phyloP scores from a whole-genome alignment of 2,888 invertebrate genomes.

The Acleris literana region DNA sequence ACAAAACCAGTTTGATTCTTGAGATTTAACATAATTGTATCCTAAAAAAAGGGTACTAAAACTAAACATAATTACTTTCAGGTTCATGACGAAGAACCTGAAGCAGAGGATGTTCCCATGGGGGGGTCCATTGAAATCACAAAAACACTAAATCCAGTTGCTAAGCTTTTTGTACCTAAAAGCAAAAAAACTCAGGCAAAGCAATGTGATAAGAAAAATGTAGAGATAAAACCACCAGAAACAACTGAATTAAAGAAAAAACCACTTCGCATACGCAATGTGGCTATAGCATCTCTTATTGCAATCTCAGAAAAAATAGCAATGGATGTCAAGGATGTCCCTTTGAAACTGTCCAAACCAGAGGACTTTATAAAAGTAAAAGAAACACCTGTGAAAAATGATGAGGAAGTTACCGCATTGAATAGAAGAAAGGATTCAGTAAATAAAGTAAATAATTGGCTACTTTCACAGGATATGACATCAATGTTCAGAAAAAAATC shows the following conservation, averaged over 20 bases:
- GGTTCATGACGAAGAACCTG: constrained; percentile 47
- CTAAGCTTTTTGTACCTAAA: neutral
- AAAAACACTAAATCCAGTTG: constrained; percentile 32
- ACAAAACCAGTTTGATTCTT: neutral
- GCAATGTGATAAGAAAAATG: constrained; percentile 9
- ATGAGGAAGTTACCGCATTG: neutral
- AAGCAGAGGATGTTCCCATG: constrained; percentile 7
- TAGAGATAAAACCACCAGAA: constrained; percentile 40
- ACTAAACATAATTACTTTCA: constrained; percentile 41
- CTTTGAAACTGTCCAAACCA: constrained; percentile 13
- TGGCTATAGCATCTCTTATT: constrained; percentile 22
- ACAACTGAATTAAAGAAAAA: constrained; percentile 39
- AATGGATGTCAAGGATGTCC: neutral
- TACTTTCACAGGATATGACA: constrained; percentile 13
- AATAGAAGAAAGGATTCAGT: constrained; percentile 17
- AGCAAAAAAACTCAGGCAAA: neutral
- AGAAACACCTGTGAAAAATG: neutral
- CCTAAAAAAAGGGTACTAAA: neutral
- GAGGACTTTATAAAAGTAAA: constrained; percentile 22
- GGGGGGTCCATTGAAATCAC: constrained; percentile 36
- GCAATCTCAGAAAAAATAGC: neutral
- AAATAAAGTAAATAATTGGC: constrained; percentile 28
- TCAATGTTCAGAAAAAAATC: constrained; percentile 31
- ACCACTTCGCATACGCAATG: constrained; percentile 18
- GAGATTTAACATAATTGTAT: neutral